phyloP scores from a whole-genome alignment of 2,888 invertebrate genomes.

The Empis livida region DNA sequence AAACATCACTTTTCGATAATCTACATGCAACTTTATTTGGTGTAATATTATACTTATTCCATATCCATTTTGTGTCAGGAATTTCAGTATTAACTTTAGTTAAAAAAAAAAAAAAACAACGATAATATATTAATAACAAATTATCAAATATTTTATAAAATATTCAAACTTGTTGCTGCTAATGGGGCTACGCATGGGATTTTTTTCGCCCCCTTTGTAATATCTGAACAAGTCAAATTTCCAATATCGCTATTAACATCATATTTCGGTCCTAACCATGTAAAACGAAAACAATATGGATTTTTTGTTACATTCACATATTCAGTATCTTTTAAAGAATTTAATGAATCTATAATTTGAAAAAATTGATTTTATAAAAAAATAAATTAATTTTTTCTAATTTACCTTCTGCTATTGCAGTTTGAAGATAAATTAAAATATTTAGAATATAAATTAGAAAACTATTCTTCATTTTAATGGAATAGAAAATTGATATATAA shows the following conservation, averaged over 20 bases:
- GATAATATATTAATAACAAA: background rate
- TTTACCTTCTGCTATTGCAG: no score
- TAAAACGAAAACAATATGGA: constrained; percentile 50
- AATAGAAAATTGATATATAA: no score
- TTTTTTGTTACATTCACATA: constrained; percentile 4
- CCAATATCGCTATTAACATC: constrained; percentile 41
- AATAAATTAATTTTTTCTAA: no score
- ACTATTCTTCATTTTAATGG: no score
- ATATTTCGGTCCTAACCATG: constrained; percentile 53
- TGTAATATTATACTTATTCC: constrained; percentile 38
- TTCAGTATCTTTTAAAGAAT: no score
- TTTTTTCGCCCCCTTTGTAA: constrained; percentile 39
- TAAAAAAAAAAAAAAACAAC: background rate
- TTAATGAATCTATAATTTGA: no score
- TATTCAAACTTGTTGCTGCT: constrained; percentile 45
- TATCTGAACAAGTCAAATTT: constrained; percentile 42
- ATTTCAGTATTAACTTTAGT: constrained; percentile 44
- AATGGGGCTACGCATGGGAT: constrained; percentile 51
- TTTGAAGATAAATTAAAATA: no score
- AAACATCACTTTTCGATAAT: constrained; percentile 45
- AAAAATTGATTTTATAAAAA: no score
- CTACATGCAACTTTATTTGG: constrained; percentile 39
- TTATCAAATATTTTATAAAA: background rate
- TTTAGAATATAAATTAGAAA: no score
- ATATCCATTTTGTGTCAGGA: constrained; percentile 49